Evolutionary conservation across 2,113 vertebrate species (phyloP).

Genomic region (Scortum barcoo): DNA sequence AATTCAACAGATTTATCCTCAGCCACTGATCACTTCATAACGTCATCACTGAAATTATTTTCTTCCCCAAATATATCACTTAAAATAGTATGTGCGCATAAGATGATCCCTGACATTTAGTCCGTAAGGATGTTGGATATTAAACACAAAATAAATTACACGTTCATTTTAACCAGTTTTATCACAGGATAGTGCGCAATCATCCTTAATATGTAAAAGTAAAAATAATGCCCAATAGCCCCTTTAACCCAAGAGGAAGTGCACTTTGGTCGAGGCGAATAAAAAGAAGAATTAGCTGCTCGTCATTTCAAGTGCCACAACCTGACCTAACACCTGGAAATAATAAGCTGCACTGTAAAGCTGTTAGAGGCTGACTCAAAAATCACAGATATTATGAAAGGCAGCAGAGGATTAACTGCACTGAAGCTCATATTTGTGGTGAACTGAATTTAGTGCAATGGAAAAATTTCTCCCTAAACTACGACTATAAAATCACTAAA

Average conservation of each 20-base stretch:
- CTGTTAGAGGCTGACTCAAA: conserved; percentile 31
- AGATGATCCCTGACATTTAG: conserved; percentile 38
- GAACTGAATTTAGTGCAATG: conserved; percentile 31
- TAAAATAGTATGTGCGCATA: conserved; percentile 10
- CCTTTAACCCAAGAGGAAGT: conserved; percentile 73
- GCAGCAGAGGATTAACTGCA: conserved; percentile 31
- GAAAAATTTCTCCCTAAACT: conserved; percentile 42
- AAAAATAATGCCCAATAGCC: conserved; percentile 69
- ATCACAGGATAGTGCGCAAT: conserved; percentile 34
- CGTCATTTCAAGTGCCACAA: conserved; percentile 40
- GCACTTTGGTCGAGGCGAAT: conserved; percentile 77
- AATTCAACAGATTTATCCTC: conserved; percentile 30
- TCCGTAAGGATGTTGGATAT: not conserved
- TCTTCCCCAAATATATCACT: conserved; percentile 12
- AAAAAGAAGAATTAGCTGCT: conserved; percentile 62
- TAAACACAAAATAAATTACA: conserved; percentile 27
- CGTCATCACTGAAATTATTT: not conserved
- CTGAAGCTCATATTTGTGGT: conserved; percentile 43
- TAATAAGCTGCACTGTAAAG: conserved; percentile 45
- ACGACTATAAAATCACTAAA: conserved; percentile 57
- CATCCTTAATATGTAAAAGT: conserved; percentile 42
- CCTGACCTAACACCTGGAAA: conserved; percentile 42
- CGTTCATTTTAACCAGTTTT: conserved; percentile 10
- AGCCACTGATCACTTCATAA: conserved; percentile 13
- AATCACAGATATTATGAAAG: conserved; percentile 50